Base-by-base conservation (phyloP, 2,888 invertebrate species). In the Eutolmus rufibarbis region DNA sequence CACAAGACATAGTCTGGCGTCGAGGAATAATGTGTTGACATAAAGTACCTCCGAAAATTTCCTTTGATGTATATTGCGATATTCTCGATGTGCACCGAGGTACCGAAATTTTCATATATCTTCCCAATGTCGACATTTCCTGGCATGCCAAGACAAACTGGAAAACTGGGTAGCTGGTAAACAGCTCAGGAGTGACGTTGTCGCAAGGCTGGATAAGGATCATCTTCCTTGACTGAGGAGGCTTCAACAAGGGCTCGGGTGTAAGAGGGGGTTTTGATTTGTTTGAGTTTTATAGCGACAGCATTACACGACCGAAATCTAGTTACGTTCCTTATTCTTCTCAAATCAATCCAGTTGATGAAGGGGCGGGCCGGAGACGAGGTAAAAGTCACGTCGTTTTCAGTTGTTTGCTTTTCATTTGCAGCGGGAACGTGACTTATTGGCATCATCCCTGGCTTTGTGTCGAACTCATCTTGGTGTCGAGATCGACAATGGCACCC, bases 231-330 rank as follows among this genome's bases (percentile, higher is more conserved):
- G 8, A 37, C n/a, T 12, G 9, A 37, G 7, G 12, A 40, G 40
- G 40, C 40, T 40, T 12, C 37, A 1, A 9, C 1, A 37, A 37
- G 40, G 40, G 40, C 40, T 5, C 16, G 76, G 16, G 16, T 2
- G n/a, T n/a, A n/a, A 28, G 76, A n/a, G 34, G 37, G 76, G 37
- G 37, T n/a, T 76, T 37, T 76, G 76, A 76, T 76, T 76, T 76
- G 76, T 37, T 76, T 76, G 76, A 76, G 76, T 76, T 76, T 37
- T 76, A 37, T 76, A 76, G 76, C 76, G 76, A 76, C 76, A 76
- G 76, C 16, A 76, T 76, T 76, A 76, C 76, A 76, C 37, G 76
- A 76, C 37, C 37, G n/a, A 76, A 76, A 76, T 76, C 76, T 37
- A 37, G 76, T 76, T 76, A 76, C 76, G 37, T 37, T 76, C 76